These are phyloP conservation scores for Zhengitettix transpicula DNA, from an alignment of 2,888 invertebrate genomes.

Conservation along the genomic window DNA sequence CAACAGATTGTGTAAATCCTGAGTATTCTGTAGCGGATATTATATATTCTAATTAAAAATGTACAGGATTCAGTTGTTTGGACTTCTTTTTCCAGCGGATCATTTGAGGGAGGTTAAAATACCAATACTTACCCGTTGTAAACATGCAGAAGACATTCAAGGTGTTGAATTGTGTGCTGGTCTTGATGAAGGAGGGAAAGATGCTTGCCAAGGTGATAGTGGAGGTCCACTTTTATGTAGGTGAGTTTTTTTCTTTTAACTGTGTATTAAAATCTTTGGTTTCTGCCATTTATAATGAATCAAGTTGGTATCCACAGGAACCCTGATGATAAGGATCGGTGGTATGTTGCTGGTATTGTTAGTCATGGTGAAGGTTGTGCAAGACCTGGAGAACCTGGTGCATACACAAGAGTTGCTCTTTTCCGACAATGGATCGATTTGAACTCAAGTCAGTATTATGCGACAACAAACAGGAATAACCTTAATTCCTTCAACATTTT, in stretches of 20 bases:
- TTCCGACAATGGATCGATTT: slow-evolving; percentile 58
- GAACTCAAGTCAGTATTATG: slow-evolving; percentile 34
- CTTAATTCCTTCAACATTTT: neutral
- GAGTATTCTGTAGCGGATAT: no score
- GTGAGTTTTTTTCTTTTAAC: slow-evolving; percentile 16
- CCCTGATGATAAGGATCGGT: slow-evolving; percentile 38
- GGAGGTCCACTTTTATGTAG: slow-evolving; percentile 71
- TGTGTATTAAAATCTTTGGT: neutral
- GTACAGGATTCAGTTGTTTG: no score
- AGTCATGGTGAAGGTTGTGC: slow-evolving; percentile 81
- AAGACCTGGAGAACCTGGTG: slow-evolving; percentile 60
- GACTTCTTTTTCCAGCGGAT: slow-evolving; percentile 41
- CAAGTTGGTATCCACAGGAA: slow-evolving; percentile 1
- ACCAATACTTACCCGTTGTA: slow-evolving; percentile 51
- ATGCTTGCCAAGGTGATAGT: slow-evolving; percentile 74
- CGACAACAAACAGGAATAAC: no score
- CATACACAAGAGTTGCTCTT: slow-evolving; percentile 60
- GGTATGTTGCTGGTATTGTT: slow-evolving; percentile 70
- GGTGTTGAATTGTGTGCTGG: slow-evolving; percentile 66
- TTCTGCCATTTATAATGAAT: neutral
- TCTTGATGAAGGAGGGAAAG: slow-evolving; percentile 52
- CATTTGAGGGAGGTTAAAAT: slow-evolving; percentile 63
- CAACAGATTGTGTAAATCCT: no score
- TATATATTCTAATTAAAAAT: no score
- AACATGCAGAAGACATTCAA: slow-evolving; percentile 42